Evolutionary conservation across 2,888 invertebrate species (phyloP).

Genomic region (Troilus luridus): DNA sequence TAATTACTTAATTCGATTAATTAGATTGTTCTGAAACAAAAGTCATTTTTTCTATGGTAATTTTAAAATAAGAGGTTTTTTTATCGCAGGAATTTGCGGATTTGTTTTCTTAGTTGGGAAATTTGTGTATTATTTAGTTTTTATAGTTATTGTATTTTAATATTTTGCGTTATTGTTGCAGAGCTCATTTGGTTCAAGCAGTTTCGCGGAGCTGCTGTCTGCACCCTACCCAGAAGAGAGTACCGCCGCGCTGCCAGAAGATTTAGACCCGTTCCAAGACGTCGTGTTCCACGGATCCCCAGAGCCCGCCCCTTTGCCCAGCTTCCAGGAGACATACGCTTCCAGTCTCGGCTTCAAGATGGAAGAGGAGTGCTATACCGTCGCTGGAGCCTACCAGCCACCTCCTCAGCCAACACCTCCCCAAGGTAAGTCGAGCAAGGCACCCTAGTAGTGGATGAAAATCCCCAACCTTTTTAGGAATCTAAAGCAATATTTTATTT

Average conservation of each 20-base stretch:
- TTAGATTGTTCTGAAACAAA: neutral
- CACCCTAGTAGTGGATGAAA: too few relatives aligned
- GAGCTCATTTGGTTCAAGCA: conserved; percentile 84
- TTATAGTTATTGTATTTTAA: neutral
- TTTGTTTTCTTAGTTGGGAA: neutral
- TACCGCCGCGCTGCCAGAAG: conserved; percentile 79
- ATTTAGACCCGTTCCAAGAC: conserved; percentile 79
- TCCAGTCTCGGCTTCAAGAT: conserved; percentile 82
- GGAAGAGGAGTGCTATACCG: conserved; percentile 87
- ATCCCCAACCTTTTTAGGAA: too few relatives aligned
- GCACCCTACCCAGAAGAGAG: conserved; percentile 82
- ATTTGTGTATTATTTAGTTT: neutral
- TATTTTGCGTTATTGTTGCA: conserved; percentile 69
- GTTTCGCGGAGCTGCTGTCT: conserved; percentile 83
- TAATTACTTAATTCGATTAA: neutral
- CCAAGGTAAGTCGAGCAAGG: conserved; percentile 66
- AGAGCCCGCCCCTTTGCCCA: conserved; percentile 80
- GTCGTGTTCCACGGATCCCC: conserved; percentile 69
- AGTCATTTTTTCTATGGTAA: neutral
- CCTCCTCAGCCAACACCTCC: conserved; percentile 70
- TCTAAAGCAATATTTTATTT: too few relatives aligned
- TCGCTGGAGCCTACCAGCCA: conserved; percentile 61
- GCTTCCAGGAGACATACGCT: conserved; percentile 86
- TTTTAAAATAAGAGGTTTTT: neutral
- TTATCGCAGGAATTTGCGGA: neutral